Conservation (phyloP, 2,113 vertebrate species). For the Centropus unirufus region DNA sequence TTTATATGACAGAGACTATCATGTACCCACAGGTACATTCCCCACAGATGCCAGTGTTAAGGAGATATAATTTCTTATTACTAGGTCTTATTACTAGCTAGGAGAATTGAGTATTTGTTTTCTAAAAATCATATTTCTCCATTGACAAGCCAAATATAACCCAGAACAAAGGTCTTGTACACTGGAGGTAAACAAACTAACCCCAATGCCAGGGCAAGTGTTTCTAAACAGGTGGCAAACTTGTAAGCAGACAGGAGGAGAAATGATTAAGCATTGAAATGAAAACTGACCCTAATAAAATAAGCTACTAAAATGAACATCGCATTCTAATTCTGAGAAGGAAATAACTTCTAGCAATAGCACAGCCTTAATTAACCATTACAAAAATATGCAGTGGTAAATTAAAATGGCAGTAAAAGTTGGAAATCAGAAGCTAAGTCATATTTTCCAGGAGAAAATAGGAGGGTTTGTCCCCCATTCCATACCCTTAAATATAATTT, state of each 20-base stretch:
- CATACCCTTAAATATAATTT: neutral
- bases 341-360: neutral
- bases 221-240: neutral
- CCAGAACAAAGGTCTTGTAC: neutral
- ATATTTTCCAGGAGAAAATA: neutral
- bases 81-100: no score
- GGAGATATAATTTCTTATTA: neutral
- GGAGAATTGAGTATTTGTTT: neutral
- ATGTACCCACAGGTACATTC: neutral
- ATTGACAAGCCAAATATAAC: neutral
- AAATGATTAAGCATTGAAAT: neutral
- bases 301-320: neutral
- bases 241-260: neutral
- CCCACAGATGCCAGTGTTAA: neutral
- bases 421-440: neutral
- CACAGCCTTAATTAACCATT: neutral
- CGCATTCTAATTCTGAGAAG: constrained; percentile 15
- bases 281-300: neutral
- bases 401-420: neutral
- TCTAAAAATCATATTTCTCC: neutral
- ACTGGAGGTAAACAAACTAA: neutral
- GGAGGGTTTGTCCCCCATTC: neutral
- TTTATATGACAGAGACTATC: neutral
- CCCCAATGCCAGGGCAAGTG: neutral
- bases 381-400: neutral